These are phyloP conservation scores for Orycteropus afer DNA, from an alignment of 2,113 vertebrate species.

Conservation along the genomic window DNA sequence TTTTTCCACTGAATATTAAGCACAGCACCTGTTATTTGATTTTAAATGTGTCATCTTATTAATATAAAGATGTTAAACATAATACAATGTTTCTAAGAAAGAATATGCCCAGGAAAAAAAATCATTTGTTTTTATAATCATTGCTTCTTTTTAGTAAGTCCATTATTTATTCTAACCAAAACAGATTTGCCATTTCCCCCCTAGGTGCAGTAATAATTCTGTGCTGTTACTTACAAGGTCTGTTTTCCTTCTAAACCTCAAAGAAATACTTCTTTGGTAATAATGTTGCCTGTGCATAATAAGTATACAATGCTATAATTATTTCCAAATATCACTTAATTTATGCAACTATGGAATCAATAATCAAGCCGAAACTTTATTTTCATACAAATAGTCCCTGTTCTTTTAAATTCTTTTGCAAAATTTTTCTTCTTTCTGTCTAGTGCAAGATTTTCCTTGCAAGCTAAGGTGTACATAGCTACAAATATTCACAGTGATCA, in stretches of 20 bases:
- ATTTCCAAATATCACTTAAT: conserved; percentile 38
- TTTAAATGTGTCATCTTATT: conserved; percentile 18
- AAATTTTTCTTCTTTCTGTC: not conserved
- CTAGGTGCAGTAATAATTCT: not conserved
- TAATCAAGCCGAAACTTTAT: conserved; percentile 2
- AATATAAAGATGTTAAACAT: not conserved
- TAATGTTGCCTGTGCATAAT: not conserved
- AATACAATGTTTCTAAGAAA: not conserved
- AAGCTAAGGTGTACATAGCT: not conserved
- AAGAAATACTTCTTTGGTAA: not conserved
- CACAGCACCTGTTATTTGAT: not conserved
- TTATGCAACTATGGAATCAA: conserved; percentile 10
- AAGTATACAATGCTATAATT: not conserved
- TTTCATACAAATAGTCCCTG: not conserved
- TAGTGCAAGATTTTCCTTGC: not conserved
- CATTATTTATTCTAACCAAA: conserved; percentile 18
- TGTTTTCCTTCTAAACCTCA: not conserved
- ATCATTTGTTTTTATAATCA: not conserved
- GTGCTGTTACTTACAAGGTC: not conserved
- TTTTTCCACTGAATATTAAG: conserved; percentile 33
- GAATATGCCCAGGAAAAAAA: not conserved
- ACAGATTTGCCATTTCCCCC: not conserved
- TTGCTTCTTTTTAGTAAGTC: not conserved
- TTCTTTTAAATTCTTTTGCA: not conserved
- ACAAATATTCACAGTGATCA: not conserved